These are phyloP conservation scores for Palythoa heliodiscus DNA, from an alignment of 92 coral and sea anemone genomes.

Conservation along the genomic window DNA sequence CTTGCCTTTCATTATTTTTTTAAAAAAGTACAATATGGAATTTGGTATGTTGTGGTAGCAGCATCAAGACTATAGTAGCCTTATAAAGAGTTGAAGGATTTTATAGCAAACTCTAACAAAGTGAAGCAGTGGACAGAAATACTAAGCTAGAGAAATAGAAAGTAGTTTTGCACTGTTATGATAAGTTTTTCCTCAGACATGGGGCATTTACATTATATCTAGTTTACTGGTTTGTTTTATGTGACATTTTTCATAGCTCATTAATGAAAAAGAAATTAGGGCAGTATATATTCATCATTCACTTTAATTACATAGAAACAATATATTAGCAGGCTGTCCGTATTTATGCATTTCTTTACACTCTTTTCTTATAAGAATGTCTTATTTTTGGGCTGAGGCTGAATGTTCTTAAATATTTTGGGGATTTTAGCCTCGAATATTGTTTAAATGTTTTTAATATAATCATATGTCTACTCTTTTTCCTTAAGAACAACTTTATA, in stretches of 20 bases:
- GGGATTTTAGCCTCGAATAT: too few species aligned
- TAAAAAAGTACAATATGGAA: background rate
- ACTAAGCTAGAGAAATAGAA: background rate
- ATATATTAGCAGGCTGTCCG: background rate
- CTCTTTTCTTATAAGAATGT: too few species aligned
- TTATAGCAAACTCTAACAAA: background rate
- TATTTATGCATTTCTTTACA: background rate
- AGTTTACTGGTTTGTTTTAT: background rate
- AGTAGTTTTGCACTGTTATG: too few species aligned
- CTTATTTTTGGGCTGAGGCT: too few species aligned
- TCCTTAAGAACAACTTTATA: too few species aligned
- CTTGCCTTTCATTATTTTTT: slow-evolving; percentile 6
- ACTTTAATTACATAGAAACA: background rate
- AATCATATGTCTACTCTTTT: too few species aligned
- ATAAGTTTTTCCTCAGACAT: background rate
- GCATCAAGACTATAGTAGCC: background rate
- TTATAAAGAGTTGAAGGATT: too few species aligned
- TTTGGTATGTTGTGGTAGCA: background rate
- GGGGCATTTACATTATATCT: background rate
- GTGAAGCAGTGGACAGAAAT: background rate
- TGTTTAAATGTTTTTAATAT: too few species aligned
- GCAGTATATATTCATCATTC: background rate
- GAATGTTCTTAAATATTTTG: too few species aligned
- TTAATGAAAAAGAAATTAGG: too few species aligned
- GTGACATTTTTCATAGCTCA: background rate